Base-by-base conservation (phyloP, 2,888 invertebrate genomes). In the Deilephila elpenor region DNA sequence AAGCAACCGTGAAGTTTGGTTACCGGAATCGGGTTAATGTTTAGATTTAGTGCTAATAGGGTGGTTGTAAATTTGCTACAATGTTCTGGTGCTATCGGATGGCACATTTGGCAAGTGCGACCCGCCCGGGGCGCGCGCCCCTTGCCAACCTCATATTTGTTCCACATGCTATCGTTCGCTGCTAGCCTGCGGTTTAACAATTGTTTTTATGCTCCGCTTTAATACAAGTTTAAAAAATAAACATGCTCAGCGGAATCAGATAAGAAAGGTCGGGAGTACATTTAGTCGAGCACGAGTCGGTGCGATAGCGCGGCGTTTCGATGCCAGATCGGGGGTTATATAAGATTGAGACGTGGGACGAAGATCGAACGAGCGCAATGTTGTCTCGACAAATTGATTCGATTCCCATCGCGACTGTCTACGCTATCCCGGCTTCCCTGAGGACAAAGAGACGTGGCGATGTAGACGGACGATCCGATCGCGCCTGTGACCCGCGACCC, bases 41-140 rank as follows among this genome's bases (percentile, higher is more conserved):
- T 93, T 94, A 93, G 93, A 94, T 94, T 94, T 94, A 94, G 93
- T 94, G 94, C 93, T 93, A 93, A 93, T 94, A 93, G 93, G 91
- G 89, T 89, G 89, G 93, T 88, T 91, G 92, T 94, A 93, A 93
- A 93, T 93, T 92, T 87, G 87, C 89, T 86, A 87, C 92, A 91
- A 92, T 93, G 92, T 93, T 92, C 91, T 89, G 92, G 88, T 89
- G 91, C 90, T 93, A 93, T 94, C 93, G 88, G 93, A 89, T 92
- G 91, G 91, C 91, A 93, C 90, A 93, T 93, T 94, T 94, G 93
- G 94, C 94, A 93, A 91, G 90, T 80, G 86, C 79, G 78, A 82
- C 78, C 77, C 83, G 91, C 92, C 88, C 78, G 86, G 86, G 87
- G 88, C 83, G 81, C 80, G 84, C 73, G 78, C 72, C 78, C 86